Evolutionary conservation across 2,888 invertebrate species (phyloP), one percentile per base, ranked within the genome.

Genomic region (Nephrotoma appendiculata): DNA sequence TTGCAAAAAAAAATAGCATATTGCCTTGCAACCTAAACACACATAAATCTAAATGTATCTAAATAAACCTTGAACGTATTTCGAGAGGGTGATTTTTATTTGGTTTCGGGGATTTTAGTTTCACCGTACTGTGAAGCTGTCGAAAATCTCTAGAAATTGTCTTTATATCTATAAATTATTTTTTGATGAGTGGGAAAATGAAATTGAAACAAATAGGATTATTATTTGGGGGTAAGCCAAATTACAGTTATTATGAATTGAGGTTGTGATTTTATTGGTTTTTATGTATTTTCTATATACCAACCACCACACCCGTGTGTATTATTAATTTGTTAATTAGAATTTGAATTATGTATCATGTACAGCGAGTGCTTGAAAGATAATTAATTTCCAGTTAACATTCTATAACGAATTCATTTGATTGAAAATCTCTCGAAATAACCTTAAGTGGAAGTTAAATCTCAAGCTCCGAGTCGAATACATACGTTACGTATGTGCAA

Each of bases 1-100:
- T 71, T 31, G 71, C 71, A 71, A 71, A 71, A 71, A n/a, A 57
- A 71, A 42, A 84, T 84, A 84, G 84, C 84, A 84, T 84, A 84
- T 84, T 84, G 84, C 84, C 71, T 71, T 71, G 71, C 71, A 71
- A 71, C 71, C 71, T 71, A 71, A 31, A 71, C 31, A 71, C 9
- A 71, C 15, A 52, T 71, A 85, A 85, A 44, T 44, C 85, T 44
- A 44, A 85, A 42, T 19, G 44, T 85, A 85, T 85, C 44, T 85
- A 85, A 44, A 43, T 44, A 19, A 19, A 43, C 85, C 19, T 19
- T 85, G 15, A 15, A 42, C 43, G 43, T 85, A 41, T 43, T 84
- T 41, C 84, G 57, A 57, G 57, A 31, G 71, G 71, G 71, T 71
- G 71, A 71, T 31, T 71, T 71, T 71, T 71, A 71, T 71, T 9